Percentiles rank a stretch among this genome's conserved stretches.
Conservation (phyloP, 2,797 vertebrate species). For the Bryconaethiops microstoma region DNA sequence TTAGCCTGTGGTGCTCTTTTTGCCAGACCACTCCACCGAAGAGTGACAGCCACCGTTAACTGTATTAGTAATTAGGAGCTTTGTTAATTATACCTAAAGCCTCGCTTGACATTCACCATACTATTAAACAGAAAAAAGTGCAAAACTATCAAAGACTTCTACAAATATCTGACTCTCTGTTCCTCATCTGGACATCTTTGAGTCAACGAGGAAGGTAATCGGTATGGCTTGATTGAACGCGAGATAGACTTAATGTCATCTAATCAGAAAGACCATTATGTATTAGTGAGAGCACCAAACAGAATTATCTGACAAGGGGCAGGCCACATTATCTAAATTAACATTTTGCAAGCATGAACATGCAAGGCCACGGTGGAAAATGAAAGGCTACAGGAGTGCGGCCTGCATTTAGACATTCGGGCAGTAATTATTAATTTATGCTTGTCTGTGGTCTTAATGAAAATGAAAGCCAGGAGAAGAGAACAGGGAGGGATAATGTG, state of each 20-base stretch:
- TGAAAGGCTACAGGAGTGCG: slow-evolving; percentile 83
- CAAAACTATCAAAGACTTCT: slow-evolving; percentile 61
- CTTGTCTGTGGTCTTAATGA: slow-evolving; percentile 99
- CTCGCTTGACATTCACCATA: slow-evolving; percentile 60
- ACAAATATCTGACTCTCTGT: slow-evolving; percentile 60
- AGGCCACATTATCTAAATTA: slow-evolving; percentile 98
- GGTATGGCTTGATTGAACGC: slow-evolving; percentile 89
- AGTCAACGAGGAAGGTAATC: slow-evolving; percentile 74
- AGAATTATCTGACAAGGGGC: slow-evolving; percentile 95
- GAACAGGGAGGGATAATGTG: slow-evolving; percentile 99
- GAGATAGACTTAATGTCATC: slow-evolving; percentile 94
- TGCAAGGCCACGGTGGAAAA: slow-evolving; percentile 89
- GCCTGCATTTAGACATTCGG: slow-evolving; percentile 98
- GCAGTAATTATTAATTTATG: slow-evolving; percentile 99
- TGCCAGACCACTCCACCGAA: neutral
- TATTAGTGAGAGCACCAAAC: slow-evolving; percentile 95
- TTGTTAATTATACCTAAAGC: slow-evolving; percentile 52
- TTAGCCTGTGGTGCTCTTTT: neutral
- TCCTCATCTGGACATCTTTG: slow-evolving; percentile 71
- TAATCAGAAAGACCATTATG: slow-evolving; percentile 99
- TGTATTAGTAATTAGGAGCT: slow-evolving; percentile 33
- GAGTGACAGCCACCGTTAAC: slow-evolving; percentile 16
- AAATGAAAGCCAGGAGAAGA: slow-evolving; percentile 99
- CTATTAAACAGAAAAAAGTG: slow-evolving; percentile 50
- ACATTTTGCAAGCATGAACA: slow-evolving; percentile 98